Evolutionary conservation across 2,888 invertebrate genomes (phyloP).

Genomic region (Crossocerus cetratus): DNA sequence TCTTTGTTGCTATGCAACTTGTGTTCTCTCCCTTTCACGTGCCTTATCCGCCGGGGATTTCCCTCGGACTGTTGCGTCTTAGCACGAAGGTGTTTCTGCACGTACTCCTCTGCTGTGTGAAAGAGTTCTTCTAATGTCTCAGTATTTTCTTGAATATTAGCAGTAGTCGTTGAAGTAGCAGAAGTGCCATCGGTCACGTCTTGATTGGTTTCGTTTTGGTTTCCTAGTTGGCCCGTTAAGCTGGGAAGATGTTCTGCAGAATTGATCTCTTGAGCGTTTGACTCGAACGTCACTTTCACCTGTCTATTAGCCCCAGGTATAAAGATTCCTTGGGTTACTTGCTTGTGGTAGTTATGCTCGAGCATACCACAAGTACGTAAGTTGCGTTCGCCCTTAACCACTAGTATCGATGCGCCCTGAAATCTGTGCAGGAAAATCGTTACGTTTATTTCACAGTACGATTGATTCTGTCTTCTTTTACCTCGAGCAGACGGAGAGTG

Average conservation of each 20-base stretch:
- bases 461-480: conserved; percentile 68
- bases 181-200: background rate
- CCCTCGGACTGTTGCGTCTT: conserved; percentile 35
- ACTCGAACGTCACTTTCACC: conserved; percentile 81
- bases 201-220: background rate
- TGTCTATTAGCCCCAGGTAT: conserved; percentile 80
- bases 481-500: conserved; percentile 88
- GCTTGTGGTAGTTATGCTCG: conserved; percentile 83
- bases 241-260: conserved; percentile 53
- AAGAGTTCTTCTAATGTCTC: conserved; percentile 25
- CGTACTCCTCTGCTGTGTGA: conserved; percentile 46
- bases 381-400: conserved; percentile 88
- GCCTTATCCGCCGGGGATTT: conserved; percentile 52
- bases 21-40: conserved; percentile 54
- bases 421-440: conserved; percentile 58
- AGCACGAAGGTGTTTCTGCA: conserved; percentile 48
- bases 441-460: no score
- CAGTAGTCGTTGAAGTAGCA: background rate
- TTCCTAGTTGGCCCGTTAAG: background rate
- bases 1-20: conserved; percentile 52
- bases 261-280: conserved; percentile 78
- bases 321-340: conserved; percentile 76
- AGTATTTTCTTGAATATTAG: background rate
- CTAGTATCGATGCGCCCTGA: conserved; percentile 87
- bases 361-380: conserved; percentile 88